A percentile compares a stretch with the other conserved stretches of the same genome.
phyloP scores from a whole-genome alignment of 1,140 invertebrate species.

The Aphis gossypii region DNA sequence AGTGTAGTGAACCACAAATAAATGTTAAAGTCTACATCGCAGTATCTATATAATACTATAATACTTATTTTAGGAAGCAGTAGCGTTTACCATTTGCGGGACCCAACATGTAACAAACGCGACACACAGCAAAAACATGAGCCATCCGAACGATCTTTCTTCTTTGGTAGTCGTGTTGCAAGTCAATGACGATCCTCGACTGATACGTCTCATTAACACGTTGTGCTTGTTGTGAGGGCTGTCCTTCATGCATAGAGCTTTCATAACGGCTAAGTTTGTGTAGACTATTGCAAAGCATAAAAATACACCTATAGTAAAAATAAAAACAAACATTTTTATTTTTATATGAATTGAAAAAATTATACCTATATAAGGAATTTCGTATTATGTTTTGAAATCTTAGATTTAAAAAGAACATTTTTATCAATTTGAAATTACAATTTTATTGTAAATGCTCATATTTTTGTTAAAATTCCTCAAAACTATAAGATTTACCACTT shows the following conservation, averaged over 20 bases:
- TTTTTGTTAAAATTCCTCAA: too few species aligned
- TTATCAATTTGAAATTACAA: too few species aligned
- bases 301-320: slow-evolving; percentile 70
- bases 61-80: too few species aligned
- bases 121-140: slow-evolving; percentile 83
- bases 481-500: too few species aligned
- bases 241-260: slow-evolving; percentile 66
- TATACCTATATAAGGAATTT: too few species aligned
- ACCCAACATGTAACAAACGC: slow-evolving; percentile 85
- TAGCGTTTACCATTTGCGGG: slow-evolving; percentile 79
- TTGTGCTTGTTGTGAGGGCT: slow-evolving; percentile 50
- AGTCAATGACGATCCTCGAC: slow-evolving; percentile 61
- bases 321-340: neutral
- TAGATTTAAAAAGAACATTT: too few species aligned
- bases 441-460: too few species aligned
- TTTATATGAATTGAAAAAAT: too few species aligned
- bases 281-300: slow-evolving; percentile 79
- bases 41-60: too few species aligned
- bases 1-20: neutral
- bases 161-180: slow-evolving; percentile 71
- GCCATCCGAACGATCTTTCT: slow-evolving; percentile 81
- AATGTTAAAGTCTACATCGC: too few species aligned
- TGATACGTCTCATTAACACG: slow-evolving; percentile 61
- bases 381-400: too few species aligned
- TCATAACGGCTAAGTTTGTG: slow-evolving; percentile 82